Evolutionary conservation across 2,888 invertebrate genomes (phyloP).

Genomic region (Empis stercorea): DNA sequence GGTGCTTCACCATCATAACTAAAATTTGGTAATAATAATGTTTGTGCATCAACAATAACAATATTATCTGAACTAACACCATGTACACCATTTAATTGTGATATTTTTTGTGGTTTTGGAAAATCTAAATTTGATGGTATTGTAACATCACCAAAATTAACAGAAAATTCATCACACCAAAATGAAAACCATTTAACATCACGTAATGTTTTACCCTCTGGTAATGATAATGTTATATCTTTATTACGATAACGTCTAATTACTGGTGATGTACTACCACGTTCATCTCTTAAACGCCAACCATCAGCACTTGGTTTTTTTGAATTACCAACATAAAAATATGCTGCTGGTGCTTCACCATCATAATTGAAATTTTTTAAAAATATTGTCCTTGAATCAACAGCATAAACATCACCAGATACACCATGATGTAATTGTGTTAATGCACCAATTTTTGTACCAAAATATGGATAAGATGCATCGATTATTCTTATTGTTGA

Average conservation of each 20-base stretch:
- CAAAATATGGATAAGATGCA: conserved; percentile 49
- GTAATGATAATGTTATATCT: conserved; percentile 70
- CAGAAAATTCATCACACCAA: conserved; percentile 83
- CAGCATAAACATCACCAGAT: conserved; percentile 73
- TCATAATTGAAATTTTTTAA: conserved; percentile 82
- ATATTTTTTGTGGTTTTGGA: conserved; percentile 72
- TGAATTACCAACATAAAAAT: conserved; percentile 73
- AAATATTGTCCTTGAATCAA: conserved; percentile 76
- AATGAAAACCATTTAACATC: conserved; percentile 81
- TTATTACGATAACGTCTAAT: conserved; percentile 63
- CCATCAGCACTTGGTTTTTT: conserved; percentile 53
- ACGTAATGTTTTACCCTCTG: conserved; percentile 71
- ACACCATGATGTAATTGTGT: conserved; percentile 72
- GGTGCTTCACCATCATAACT: conserved; percentile 88
- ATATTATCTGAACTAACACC: conserved; percentile 74
- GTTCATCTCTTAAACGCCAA: conserved; percentile 68
- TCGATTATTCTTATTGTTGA: conserved; percentile 16
- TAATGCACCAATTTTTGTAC: conserved; percentile 64
- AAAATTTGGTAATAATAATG: conserved; percentile 77
- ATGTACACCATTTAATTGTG: conserved; percentile 64
- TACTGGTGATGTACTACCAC: conserved; percentile 64
- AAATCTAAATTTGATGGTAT: conserved; percentile 66
- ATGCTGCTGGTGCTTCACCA: conserved; percentile 85
- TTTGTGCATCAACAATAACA: conserved; percentile 86
- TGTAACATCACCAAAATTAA: conserved; percentile 80